Evolutionary conservation across 64 coral and sea anemone species (phyloP), one percentile per base, ranked within the genome.

Genomic region (Acropora yongei): DNA sequence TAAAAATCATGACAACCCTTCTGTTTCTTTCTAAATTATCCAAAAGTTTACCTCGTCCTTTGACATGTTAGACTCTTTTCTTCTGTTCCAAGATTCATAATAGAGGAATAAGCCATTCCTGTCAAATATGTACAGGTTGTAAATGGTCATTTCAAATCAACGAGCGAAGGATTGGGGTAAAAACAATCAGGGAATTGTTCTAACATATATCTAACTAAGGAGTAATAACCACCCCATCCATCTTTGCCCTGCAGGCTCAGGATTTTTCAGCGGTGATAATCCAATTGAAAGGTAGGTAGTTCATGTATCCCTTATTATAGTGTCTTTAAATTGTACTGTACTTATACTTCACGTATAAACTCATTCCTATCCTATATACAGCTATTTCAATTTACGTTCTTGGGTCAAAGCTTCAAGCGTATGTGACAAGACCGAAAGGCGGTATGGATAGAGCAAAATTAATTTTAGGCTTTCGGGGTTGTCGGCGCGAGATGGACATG

Each of bases 31-130:
- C 58, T 13, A 12, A 63, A 63, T 63, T 63, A 63, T 63, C 60
- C 11, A 63, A 30, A 45, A 1, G 9, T 47, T 18, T 94, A 94
- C 97, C 94, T 99, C 94, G 39, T 96, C 91, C 55, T 78, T 89
- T 3, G 94, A 91, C 97, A 99, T 96, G 51, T 94, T 92, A 2
- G 88, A 88, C 7, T 91, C 91, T 49, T 96, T 99, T 69, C 46
- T 94, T 89, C 97, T 83, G 75, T 99, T 99, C 97, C 97, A 99
- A 57, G 92, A 95, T 50, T 99, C 94, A 44, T 99, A 99, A 79
- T 96, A 96, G 39, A 99, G 90, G 72, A 94, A 99, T 8, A 89
- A 92, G 8, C 97, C 97, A 85, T 99, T 91, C 42, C 97, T 94
- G 44, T 99, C 94, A 75, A 99, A 99, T 91, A 99, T 92, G 68